Evolutionary conservation across 2,113 vertebrate genomes (phyloP).

Genomic region (Pyxicephalus adspersus): DNA sequence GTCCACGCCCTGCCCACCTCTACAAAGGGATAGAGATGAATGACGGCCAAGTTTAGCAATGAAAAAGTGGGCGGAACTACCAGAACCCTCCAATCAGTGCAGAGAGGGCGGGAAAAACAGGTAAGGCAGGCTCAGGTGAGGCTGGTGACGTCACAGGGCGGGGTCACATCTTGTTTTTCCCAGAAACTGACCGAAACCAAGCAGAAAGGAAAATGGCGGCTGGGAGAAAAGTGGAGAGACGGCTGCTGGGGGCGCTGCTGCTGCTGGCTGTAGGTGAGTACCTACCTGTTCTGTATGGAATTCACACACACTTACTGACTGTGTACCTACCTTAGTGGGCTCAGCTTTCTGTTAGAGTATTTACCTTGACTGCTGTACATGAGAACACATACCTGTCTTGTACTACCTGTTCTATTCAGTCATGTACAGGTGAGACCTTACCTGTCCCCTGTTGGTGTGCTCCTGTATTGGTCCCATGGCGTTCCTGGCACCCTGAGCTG

Average conservation of each 20-base stretch:
- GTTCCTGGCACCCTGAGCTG: too few species aligned
- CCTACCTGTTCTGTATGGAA: too few species aligned
- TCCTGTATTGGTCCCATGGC: too few species aligned
- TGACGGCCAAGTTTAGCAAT: background rate
- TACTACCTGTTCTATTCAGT: too few species aligned
- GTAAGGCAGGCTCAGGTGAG: background rate
- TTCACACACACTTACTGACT: too few species aligned
- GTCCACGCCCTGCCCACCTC: background rate
- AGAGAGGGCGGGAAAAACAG: background rate
- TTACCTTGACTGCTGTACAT: too few species aligned
- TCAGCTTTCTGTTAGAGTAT: too few species aligned
- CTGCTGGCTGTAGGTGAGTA: background rate
- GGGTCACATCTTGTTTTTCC: background rate
- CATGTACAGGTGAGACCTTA: too few species aligned
- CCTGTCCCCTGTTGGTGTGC: too few species aligned
- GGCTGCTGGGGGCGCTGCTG: background rate
- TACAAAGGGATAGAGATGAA: too few species aligned
- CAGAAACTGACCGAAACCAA: background rate
- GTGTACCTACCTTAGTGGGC: too few species aligned
- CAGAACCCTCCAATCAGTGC: background rate
- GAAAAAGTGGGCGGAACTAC: background rate
- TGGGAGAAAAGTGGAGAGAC: background rate
- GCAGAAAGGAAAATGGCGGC: background rate
- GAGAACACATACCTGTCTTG: too few species aligned
- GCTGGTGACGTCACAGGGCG: background rate